Evolutionary conservation across 2,888 invertebrate genomes (phyloP), one percentile per base, ranked within the genome.

Genomic region (Shargacucullia verbasci): DNA sequence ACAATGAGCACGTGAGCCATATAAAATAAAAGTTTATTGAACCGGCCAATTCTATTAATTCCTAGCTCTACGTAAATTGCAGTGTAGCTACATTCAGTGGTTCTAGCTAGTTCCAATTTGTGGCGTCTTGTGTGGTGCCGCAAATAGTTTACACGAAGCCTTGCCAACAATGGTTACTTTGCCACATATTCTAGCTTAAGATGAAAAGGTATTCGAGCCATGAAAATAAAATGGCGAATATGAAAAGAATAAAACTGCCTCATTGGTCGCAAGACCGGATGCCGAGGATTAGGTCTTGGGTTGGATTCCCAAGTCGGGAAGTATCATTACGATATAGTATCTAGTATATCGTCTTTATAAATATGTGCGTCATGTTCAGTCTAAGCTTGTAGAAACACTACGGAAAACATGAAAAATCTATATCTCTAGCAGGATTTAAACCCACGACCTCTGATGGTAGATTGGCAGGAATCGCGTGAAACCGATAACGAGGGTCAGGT

Each of bases 61-160:
- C 13, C 9, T 15, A 0, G 4, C 8, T 61, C 69, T 53, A 12
- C 7, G 3, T 35, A 41, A 61, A 54, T 61, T 72, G 46, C 62
- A 72, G 15, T 38, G 53, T 35, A 13, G 63, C 46, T 59, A 48
- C 60, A 53, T 66, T 58, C 64, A 60, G 47, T 53, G 46, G 39
- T 38, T 50, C 9, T 35, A 59, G 52, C 65, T 55, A 68, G 47
- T 14, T 65, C 49, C 73, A 77, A 79, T 79, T 76, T 79, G 72
- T 47, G 64, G 62, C 64, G 61, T 65, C 73, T 77, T 77, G 73
- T 77, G 64, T 56, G 46, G 15, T 46, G 29, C 15, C 13, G 59
- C 52, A 70, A 74, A 74, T 67, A 73, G 61, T 64, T 71, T 61
- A 71, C 49, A 55, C 40, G 52, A 60, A 55, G 39, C 34, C 34